Conservation (phyloP, 2,888 invertebrate genomes). For the Phasia obesa region DNA sequence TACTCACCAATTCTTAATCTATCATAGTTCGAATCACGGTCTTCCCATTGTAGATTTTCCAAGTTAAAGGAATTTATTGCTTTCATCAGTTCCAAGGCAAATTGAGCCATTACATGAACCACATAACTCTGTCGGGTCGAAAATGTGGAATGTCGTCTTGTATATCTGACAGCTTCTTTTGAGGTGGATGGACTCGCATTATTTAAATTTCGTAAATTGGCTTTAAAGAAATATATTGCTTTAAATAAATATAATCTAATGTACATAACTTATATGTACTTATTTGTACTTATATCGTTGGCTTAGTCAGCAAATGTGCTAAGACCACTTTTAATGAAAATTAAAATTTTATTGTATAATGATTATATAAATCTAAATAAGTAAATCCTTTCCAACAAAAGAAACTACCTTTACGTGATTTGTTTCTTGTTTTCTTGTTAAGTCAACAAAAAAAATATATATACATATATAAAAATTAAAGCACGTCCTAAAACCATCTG, state of each 20-base stretch:
- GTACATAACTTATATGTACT: too few relatives aligned
- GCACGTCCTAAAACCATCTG: too few relatives aligned
- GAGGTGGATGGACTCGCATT: conserved; percentile 60
- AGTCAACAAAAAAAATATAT: too few relatives aligned
- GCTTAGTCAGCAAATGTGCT: too few relatives aligned
- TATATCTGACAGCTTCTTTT: conserved; percentile 15
- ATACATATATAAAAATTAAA: too few relatives aligned
- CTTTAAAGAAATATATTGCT: not conserved
- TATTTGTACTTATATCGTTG: too few relatives aligned
- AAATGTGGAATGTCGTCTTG: conserved; percentile 57
- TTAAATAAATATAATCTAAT: conserved; percentile 44
- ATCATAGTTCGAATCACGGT: conserved; percentile 74
- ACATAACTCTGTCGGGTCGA: conserved; percentile 81
- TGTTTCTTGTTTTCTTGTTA: too few relatives aligned
- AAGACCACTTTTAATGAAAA: too few relatives aligned
- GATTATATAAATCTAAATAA: too few relatives aligned
- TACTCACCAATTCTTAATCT: conserved; percentile 78
- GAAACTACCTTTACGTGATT: too few relatives aligned
- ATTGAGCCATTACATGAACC: conserved; percentile 86
- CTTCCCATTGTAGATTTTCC: conserved; percentile 84
- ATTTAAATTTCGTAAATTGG: not conserved
- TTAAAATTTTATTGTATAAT: too few relatives aligned
- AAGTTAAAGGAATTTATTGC: conserved; percentile 84
- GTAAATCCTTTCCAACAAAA: too few relatives aligned
- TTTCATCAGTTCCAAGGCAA: conserved; percentile 89